Base-by-base conservation (phyloP, 2,888 invertebrate species). In the Amphipoea lucens region DNA sequence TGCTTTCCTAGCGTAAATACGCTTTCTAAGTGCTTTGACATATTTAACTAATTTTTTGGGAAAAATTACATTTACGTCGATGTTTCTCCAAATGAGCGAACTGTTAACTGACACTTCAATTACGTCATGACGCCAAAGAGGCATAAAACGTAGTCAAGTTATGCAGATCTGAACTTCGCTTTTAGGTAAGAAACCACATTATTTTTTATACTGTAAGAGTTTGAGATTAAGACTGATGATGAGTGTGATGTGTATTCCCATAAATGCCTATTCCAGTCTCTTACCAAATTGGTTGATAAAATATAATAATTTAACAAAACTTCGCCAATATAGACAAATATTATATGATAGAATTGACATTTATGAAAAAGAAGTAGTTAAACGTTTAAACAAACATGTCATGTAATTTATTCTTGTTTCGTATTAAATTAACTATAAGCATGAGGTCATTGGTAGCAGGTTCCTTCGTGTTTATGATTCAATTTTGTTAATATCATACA, bases 381-480 rank as follows among this genome's bases (percentile, higher is more conserved):
- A 65, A 77, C 63, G 23, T 77, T 71, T 51, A n/a, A 82, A 77
- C 48, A 69, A 83, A 83, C 63, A 62, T 66, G 51, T 67, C 72
- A 40, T 62, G 5, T 82, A 68, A 54, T 69, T 54, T 73, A 79
- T 79, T 79, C 20, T 66, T 60, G 60, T 65, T 65, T 81, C 4
- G 4, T 70, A 69, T 60, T n/a, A 40, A 72, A 66, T 67, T 71
- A 71, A 51, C 51, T 65, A 71, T 78, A 79, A 70, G 70, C 54
- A 79, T 88, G 85, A 87, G 76, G 79, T 88, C 85, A 88, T 78
- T 82, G 51, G 71, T 67, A 72, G 68, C 70, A 60, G 68, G 69
- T 78, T 78, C 67, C 48, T 79, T 69, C 42, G 36, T 77, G 74
- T 74, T 76, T 67, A 72, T 81, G 67, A 83, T 79, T 70, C 40